Evolutionary conservation across 2,113 vertebrate genomes (phyloP), one percentile per base, ranked within the genome.

Genomic region (Sinocyclocheilus rhinocerous): DNA sequence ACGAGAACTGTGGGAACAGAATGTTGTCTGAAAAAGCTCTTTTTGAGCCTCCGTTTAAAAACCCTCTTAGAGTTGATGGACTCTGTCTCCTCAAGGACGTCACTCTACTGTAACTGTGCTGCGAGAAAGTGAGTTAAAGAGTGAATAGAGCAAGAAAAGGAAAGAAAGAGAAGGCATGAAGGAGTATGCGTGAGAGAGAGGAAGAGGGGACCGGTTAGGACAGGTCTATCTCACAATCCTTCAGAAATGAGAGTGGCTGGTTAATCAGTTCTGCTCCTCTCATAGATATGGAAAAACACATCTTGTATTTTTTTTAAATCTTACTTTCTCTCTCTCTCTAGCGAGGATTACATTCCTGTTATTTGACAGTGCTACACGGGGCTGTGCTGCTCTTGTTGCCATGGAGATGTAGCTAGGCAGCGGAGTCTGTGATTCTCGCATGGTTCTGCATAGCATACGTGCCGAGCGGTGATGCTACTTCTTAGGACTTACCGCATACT

Each of bases 331-430:
- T 36, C 36, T 45, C 42, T 45, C 10, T 93, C 89, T 94, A 90
- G 92, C 88, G 88, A 95, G 95, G 93, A 92, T 96, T 93, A 92
- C 91, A 90, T 94, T 93, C 92, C 78, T 89, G 91, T 93, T 94
- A 91, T 94, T 92, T 94, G 93, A 94, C 91, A 91, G 89, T 87
- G 91, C 94, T 92, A 93, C 91, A 76, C 89, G 89, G 92, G 94
- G 93, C 93, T 94, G 92, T 93, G 91, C 93, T 93, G 93, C 92
- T 90, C 94, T 95, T 92, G 97, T 97, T 99, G 96, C 96, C 94
- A 97, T 98, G 96, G 97, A 91, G 92, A 97, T 93, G 92, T 90
- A 92, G 92, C 93, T 94, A 93, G 92, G 93, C 94, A 91, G 95
- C 90, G 90, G 92, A 90, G 87, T 92, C 84, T 76, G 91, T 67